phyloP scores from a whole-genome alignment of 2,797 vertebrate genomes.

The Valencia hispanica region DNA sequence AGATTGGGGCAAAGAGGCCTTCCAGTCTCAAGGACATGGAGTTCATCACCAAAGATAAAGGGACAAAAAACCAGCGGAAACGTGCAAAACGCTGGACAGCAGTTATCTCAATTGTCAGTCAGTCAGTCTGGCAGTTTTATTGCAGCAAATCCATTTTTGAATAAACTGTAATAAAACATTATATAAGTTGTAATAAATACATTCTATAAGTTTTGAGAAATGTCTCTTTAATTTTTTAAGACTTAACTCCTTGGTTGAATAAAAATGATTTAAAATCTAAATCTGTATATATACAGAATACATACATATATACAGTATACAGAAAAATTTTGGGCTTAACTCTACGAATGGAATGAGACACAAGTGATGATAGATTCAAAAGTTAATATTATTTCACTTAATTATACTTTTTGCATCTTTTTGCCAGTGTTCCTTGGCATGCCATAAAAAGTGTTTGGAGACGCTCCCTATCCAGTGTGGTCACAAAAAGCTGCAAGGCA shows the following conservation, averaged over 20 bases:
- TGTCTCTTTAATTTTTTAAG: background rate
- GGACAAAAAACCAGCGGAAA: background rate
- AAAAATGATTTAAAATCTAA: background rate
- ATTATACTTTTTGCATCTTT: no score
- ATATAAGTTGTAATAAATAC: no score
- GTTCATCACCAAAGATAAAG: background rate
- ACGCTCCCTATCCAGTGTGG: constrained; percentile 97
- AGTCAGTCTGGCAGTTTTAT: background rate
- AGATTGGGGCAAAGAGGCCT: background rate
- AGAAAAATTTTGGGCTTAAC: background rate
- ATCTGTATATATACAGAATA: no score
- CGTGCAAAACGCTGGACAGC: background rate
- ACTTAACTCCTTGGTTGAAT: background rate
- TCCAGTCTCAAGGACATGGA: background rate
- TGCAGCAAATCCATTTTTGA: background rate
- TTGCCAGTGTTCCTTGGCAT: constrained; percentile 91
- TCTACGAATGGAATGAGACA: background rate
- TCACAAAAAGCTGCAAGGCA: constrained; percentile 95
- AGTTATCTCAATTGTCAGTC: background rate
- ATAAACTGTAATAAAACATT: background rate
- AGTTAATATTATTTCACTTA: background rate
- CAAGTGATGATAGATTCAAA: background rate
- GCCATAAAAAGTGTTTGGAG: constrained; percentile 98
- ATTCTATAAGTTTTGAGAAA: background rate
- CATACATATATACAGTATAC: no score